phyloP scores from a whole-genome alignment of 2,888 invertebrate genomes.

The Drosophila meridionalis region DNA sequence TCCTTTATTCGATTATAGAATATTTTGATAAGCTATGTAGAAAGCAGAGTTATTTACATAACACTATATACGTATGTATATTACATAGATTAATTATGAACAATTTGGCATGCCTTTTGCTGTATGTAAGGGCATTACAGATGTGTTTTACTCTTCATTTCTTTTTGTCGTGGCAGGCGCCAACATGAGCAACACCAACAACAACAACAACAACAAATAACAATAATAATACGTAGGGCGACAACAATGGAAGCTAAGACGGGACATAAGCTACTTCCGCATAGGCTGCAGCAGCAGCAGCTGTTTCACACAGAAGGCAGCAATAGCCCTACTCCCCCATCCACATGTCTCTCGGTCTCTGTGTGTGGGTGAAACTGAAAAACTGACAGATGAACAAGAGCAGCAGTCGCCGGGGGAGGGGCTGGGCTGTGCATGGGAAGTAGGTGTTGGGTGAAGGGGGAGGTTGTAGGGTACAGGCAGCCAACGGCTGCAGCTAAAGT shows the following conservation, averaged over 20 bases:
- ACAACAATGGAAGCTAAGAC: constrained; percentile 47
- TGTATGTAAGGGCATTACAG: constrained; percentile 18
- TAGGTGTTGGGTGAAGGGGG: background rate
- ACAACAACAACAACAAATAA: constrained; percentile 9
- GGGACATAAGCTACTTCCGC: constrained; percentile 49
- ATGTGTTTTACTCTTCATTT: constrained; percentile 29
- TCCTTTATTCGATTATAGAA: too few species aligned
- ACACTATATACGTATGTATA: too few species aligned
- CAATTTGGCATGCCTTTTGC: background rate
- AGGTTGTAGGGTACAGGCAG: background rate
- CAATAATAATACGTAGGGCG: constrained; percentile 32
- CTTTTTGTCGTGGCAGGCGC: constrained; percentile 47
- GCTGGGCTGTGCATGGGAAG: background rate
- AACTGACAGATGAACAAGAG: constrained; percentile 48
- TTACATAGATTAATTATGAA: background rate
- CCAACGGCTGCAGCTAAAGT: constrained; percentile 17
- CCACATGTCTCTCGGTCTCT: constrained; percentile 2
- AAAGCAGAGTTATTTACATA: too few species aligned
- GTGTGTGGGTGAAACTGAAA: constrained; percentile 50
- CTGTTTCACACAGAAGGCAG: constrained; percentile 31
- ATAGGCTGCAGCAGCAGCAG: constrained; percentile 31
- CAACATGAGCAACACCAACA: constrained; percentile 33
- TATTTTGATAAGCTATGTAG: too few species aligned
- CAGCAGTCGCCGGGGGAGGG: background rate
- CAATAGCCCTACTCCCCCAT: background rate